Conservation (phyloP, 2,113 vertebrate species). For the Penelope pileata region DNA sequence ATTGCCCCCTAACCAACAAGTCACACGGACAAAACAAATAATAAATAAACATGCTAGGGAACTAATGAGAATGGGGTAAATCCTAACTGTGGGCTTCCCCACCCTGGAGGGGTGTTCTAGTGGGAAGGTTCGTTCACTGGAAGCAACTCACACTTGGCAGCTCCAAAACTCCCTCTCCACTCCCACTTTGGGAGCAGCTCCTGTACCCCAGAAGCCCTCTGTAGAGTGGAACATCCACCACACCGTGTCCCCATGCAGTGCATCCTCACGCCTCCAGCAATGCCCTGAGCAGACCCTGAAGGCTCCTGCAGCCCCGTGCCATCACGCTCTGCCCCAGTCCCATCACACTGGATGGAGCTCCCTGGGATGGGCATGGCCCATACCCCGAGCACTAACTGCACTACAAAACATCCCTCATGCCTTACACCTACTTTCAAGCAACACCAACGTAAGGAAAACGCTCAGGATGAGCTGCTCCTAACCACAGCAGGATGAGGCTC, state of each 20-base stretch:
- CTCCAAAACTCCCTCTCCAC: background rate
- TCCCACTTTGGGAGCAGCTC: background rate
- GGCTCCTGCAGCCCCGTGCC: background rate
- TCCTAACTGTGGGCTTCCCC: background rate
- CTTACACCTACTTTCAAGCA: background rate
- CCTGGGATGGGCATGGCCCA: fast-evolving
- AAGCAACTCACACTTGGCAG: background rate
- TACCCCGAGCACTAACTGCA: background rate
- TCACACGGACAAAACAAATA: fast-evolving
- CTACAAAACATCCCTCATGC: fast-evolving
- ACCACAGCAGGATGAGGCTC: constrained; percentile 46
- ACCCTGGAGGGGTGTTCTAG: background rate
- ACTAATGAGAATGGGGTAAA: background rate
- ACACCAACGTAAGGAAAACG: background rate
- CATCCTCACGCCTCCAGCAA: background rate
- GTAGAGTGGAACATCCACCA: background rate
- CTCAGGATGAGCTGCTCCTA: background rate
- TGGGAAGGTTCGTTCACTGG: background rate
- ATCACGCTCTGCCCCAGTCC: background rate
- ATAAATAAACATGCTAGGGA: background rate
- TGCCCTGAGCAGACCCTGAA: background rate
- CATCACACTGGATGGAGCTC: background rate
- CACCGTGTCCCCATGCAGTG: fast-evolving
- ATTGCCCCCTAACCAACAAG: background rate
- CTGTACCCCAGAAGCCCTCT: background rate